phyloP scores from a whole-genome alignment of 2,888 invertebrate species.

The Keiferia lycopersicella region DNA sequence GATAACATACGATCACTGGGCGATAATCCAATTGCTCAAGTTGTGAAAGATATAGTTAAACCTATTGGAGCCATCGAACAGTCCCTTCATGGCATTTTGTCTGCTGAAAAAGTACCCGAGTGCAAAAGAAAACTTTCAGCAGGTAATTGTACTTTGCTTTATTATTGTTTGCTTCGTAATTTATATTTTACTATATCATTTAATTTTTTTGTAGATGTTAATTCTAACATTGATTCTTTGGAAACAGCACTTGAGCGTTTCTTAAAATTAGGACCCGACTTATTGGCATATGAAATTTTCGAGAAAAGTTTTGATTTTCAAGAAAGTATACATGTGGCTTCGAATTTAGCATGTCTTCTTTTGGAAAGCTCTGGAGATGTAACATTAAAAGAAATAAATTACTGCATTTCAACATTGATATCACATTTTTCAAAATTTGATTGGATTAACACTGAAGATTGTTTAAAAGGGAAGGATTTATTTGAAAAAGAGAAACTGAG shows the following conservation, averaged over 20 bases:
- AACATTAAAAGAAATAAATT: constrained; percentile 38
- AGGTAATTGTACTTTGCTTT: constrained; percentile 45
- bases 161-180: constrained; percentile 1
- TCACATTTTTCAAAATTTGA: constrained; percentile 46
- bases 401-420: constrained; percentile 34
- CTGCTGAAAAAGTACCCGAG: constrained; percentile 41
- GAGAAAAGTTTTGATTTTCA: constrained; percentile 39
- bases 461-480: constrained; percentile 40
- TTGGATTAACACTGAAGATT: constrained; percentile 49
- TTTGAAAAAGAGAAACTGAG: constrained; percentile 45
- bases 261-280: constrained; percentile 44
- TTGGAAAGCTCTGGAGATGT: constrained; percentile 33
- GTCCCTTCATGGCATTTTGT: constrained; percentile 48
- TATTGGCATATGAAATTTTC: constrained; percentile 36
- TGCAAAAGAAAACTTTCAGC: constrained; percentile 41
- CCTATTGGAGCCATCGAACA: constrained; percentile 59
- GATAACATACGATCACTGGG: constrained; percentile 60
- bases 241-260: constrained; percentile 51
- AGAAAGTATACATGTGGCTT: constrained; percentile 43
- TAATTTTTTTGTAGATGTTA: constrained; percentile 54
- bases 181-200: neutral
- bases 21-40: constrained; percentile 40
- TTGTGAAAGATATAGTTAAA: constrained; percentile 49
- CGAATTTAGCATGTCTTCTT: constrained; percentile 43
- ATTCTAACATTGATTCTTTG: constrained; percentile 55